Evolutionary conservation across 1,140 invertebrate species (phyloP).

Genomic region (Penaeus vannamei): DNA sequence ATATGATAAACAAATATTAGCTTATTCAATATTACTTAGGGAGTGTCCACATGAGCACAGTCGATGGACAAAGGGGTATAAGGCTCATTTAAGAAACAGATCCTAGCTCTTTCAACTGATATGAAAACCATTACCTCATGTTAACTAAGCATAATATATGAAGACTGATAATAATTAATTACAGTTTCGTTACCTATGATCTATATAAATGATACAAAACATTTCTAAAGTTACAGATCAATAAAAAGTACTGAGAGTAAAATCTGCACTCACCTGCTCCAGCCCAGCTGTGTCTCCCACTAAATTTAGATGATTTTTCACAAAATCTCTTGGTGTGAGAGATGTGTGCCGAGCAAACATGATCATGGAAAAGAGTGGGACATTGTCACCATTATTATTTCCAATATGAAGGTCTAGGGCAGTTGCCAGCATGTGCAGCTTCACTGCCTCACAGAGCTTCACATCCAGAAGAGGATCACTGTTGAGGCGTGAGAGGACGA

Average conservation of each 20-base stretch:
- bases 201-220: too few species aligned
- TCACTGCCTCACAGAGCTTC: slow-evolving; percentile 74
- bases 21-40: too few species aligned
- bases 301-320: slow-evolving; percentile 73
- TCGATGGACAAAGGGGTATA: neutral
- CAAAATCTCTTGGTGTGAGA: slow-evolving; percentile 71
- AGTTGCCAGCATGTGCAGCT: slow-evolving; percentile 74
- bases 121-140: too few species aligned
- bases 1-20: neutral
- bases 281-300: slow-evolving; percentile 73
- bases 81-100: too few species aligned
- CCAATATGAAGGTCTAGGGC: slow-evolving; percentile 71
- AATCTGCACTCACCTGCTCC: slow-evolving; percentile 72
- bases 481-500: slow-evolving; percentile 72
- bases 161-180: too few species aligned
- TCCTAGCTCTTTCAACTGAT: too few species aligned
- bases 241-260: too few species aligned
- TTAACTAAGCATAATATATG: too few species aligned
- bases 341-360: slow-evolving; percentile 74
- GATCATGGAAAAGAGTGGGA: slow-evolving; percentile 74
- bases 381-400: slow-evolving; percentile 70
- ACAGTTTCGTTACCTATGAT: too few species aligned
- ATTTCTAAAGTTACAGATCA: too few species aligned
- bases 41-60: too few species aligned
- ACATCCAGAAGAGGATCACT: slow-evolving; percentile 72